Percentiles rank a stretch among this genome's conserved stretches.
These are phyloP conservation scores for Neoniphon sammara DNA, from an alignment of 2,797 vertebrate genomes.

Conservation along the genomic window DNA sequence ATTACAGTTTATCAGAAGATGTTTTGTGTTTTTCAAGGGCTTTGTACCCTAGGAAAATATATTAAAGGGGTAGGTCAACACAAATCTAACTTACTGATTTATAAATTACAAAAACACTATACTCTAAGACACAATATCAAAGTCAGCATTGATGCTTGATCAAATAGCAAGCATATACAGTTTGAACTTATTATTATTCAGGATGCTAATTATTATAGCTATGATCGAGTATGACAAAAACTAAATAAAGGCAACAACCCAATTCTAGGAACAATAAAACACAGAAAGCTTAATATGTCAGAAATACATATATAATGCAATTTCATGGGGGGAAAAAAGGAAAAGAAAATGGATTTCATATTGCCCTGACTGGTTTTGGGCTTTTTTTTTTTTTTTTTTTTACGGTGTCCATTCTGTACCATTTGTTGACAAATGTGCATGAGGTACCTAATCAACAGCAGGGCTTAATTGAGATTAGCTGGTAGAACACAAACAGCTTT, in stretches of 20 bases:
- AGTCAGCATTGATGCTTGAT: constrained; percentile 1
- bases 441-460: constrained; percentile 54
- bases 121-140: not conserved
- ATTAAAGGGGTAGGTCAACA: constrained; percentile 28
- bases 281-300: not conserved
- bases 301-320: too few relatives aligned
- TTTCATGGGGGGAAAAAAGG: not conserved
- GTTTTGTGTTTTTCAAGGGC: constrained; percentile 36
- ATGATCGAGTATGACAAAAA: too few relatives aligned
- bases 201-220: not conserved
- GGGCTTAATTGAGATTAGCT: constrained; percentile 69
- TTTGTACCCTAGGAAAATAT: constrained; percentile 28
- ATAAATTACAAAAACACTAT: not conserved
- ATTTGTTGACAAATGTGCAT: constrained; percentile 41
- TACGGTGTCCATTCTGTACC: constrained; percentile 33
- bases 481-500: constrained; percentile 55
- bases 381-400: constrained; percentile 31
- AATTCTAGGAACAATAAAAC: not conserved
- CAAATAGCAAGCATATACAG: constrained; percentile 26
- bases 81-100: constrained; percentile 2
- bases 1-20: constrained; percentile 50
- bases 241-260: not conserved
- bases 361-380: too few relatives aligned
- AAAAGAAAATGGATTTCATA: constrained; percentile 21
- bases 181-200: not conserved